A percentile compares a stretch with the other conserved stretches of the same genome.
Conservation (phyloP, 1,140 invertebrate species). For the Aphelenchoides fujianensis region DNA sequence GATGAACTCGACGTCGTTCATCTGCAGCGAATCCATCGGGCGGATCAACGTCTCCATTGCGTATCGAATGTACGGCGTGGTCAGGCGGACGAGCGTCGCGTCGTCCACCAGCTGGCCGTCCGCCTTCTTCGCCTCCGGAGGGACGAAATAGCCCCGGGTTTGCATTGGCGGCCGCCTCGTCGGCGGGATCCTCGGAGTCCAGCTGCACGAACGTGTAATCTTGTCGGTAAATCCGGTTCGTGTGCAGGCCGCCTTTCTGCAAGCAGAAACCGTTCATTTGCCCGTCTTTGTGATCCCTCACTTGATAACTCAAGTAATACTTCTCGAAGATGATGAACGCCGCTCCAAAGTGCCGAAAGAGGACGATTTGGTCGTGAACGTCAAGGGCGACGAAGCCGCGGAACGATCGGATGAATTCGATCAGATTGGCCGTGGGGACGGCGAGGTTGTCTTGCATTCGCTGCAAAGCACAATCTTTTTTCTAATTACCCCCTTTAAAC, state of each 20-base stretch:
- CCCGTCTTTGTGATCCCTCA: no score
- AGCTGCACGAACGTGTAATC: slow-evolving; percentile 23
- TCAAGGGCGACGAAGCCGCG: neutral
- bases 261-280: no score
- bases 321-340: slow-evolving; percentile 24
- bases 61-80: slow-evolving; percentile 9
- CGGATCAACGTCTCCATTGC: slow-evolving; percentile 15
- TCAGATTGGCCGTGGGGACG: neutral
- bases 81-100: neutral
- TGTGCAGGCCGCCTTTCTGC: slow-evolving; percentile 12
- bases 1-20: slow-evolving; percentile 25
- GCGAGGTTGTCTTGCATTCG: no score
- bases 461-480: no score
- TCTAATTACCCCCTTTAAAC: no score
- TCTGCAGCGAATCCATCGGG: slow-evolving; percentile 19
- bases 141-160: neutral
- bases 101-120: slow-evolving; percentile 9
- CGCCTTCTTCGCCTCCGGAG: neutral
- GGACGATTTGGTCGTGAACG: neutral
- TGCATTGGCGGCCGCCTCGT: neutral
- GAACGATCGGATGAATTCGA: slow-evolving; percentile 9
- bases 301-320: no score
- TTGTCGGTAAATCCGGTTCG: slow-evolving; percentile 23
- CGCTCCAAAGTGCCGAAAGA: neutral
- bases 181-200: neutral